A percentile compares a stretch with the other conserved stretches of the same genome.
These are phyloP conservation scores for Geothlypis trichas DNA, from an alignment of 2,113 vertebrate genomes.

Conservation along the genomic window DNA sequence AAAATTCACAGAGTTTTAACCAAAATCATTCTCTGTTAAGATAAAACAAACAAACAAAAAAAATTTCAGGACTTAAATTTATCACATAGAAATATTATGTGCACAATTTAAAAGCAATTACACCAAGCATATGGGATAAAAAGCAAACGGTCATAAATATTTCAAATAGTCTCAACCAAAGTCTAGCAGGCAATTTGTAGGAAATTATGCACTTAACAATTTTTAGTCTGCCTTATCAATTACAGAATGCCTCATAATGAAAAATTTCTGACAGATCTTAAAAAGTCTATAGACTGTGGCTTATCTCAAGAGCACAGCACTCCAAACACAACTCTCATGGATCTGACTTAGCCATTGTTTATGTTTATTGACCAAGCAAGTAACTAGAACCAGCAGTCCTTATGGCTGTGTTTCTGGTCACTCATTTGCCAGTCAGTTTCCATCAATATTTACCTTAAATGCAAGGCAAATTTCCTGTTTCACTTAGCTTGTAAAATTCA, in stretches of 20 bases:
- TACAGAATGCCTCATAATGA: background rate
- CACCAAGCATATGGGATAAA: background rate
- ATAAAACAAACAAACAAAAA: background rate
- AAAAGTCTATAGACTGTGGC: background rate
- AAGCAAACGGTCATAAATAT: background rate
- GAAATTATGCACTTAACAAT: background rate
- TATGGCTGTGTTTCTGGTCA: background rate
- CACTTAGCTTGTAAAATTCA: background rate
- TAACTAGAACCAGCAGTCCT: background rate
- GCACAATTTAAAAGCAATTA: background rate
- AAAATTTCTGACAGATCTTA: background rate
- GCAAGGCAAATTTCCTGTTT: background rate
- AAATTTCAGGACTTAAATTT: background rate
- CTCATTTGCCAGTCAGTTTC: background rate
- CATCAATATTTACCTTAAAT: background rate
- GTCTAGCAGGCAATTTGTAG: background rate
- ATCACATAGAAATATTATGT: background rate
- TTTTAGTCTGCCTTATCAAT: background rate
- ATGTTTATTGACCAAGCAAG: background rate
- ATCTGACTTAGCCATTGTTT: background rate
- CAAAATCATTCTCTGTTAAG: background rate
- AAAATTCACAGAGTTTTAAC: background rate
- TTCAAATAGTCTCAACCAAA: background rate
- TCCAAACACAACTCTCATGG: background rate
- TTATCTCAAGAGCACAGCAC: background rate